Base-by-base conservation (phyloP, 1,140 invertebrate species). In the Elysia chlorotica region DNA sequence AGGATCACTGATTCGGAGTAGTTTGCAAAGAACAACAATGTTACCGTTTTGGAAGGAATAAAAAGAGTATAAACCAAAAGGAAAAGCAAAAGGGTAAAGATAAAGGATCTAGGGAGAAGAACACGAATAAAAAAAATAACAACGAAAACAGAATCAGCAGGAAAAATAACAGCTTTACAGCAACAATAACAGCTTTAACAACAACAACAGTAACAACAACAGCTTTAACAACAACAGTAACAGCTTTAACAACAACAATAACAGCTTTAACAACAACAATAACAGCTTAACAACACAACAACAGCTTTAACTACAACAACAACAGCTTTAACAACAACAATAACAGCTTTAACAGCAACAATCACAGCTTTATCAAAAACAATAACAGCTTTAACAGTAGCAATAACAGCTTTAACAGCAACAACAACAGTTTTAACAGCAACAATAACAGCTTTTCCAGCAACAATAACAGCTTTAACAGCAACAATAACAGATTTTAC, bases 11-110 rank as follows among this genome's bases (percentile, higher is more conserved):
- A 57, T 4, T 23, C 54, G 30, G 21, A 6, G n/a, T 23, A 28
- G 30, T 3, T 23, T 4, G 30, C 21, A n/a, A n/a, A 4, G 4
- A 28, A 57, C 4, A 57, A n/a, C 6, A 5, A n/a, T 6, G 30
- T n/a, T n/a, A n/a, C n/a, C n/a, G n/a, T n/a, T n/a, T n/a, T n/a
- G n/a, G n/a, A 57, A 57, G 21, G 30, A 57, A 4, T 4, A 57
- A 57, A 28, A n/a, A 57, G 54, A 57, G 5, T 23, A 3, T 23
- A 6, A n/a, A 57, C 54, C 6, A 4, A 57, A 57, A 57, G 4
- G 54, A 57, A 28, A 57, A 69, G 66, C 36, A 23, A 56, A 19
- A 69, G 31, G n/a, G 48, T 56, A 23, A 69, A 19, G 25, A 17
- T 33, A 54, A 33, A 31, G 57, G 48, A 21, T 17, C 35, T 30